Percentiles rank a stretch among this genome's conserved stretches.
Conservation (phyloP, 2,113 vertebrate species). For the Riparia riparia region DNA sequence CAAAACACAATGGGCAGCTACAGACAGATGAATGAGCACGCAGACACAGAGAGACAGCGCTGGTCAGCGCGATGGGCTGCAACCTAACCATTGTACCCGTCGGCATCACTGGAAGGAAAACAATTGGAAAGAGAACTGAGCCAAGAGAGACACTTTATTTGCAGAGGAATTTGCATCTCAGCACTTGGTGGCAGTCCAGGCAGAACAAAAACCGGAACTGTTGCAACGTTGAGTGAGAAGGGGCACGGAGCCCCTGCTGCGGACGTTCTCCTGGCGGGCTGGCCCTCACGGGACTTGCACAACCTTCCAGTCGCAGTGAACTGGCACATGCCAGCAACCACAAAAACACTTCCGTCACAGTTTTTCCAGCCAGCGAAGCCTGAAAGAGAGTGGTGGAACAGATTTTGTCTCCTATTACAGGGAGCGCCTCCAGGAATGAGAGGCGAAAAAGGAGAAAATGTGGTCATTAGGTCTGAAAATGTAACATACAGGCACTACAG, state of each 20-base stretch:
- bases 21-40: background rate
- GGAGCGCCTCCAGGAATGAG: background rate
- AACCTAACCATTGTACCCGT: background rate
- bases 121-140: background rate
- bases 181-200: constrained; percentile 11
- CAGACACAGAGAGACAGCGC: background rate
- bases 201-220: constrained; percentile 22
- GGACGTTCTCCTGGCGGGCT: background rate
- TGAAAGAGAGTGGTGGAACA: background rate
- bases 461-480: background rate
- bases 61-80: background rate
- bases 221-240: background rate
- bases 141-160: constrained; percentile 12
- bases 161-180: constrained; percentile 31
- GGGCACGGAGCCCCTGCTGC: fast-evolving
- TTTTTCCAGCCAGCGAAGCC: background rate
- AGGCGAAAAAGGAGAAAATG: background rate
- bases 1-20: constrained; percentile 18
- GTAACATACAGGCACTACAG: background rate
- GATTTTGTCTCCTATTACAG: constrained; percentile 9
- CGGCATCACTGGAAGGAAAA: constrained; percentile 4
- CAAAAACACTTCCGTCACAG: background rate
- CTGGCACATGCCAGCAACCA: constrained; percentile 8
- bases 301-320: background rate
- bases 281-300: background rate